Evolutionary conservation across 2,888 invertebrate species (phyloP), one percentile per base, ranked within the genome.

Genomic region (Noctua janthina): DNA sequence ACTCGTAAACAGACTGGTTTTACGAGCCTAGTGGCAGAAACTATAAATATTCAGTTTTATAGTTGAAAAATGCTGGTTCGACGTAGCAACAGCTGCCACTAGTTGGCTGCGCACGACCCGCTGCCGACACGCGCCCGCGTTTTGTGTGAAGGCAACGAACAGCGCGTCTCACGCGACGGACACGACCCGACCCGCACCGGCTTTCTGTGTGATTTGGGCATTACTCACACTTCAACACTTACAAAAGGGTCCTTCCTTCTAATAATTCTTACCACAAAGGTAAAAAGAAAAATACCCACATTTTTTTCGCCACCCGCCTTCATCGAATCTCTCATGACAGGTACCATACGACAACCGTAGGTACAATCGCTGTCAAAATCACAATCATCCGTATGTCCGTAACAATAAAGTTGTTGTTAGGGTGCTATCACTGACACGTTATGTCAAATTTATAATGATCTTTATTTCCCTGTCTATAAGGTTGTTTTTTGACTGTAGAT

Each of bases 341-440:
- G 68, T 23, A 78, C 86, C 84, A 81, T 13, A 39, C 78, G 10
- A 8, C 43, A 69, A 3, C 35, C 39, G 46, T 67, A 39, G 39
- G 56, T 71, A 29, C 62, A 29, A 7, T 39, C 64, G 35, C 64
- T 66, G 43, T 67, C 67, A 43, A 67, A 67, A 23, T 43, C 2
- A 67, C 43, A 43, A 11, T 67, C 13, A 66, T 39, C 43, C 43
- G 23, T 66, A 43, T 43, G 0, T 23, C 4, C 6, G 11, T 13
- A 13, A 1, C 43, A 13, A 67, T 43, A 67, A 39, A 23, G 23
- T 43, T 20, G 8, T 35, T 10, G 64, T 39, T 64, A 20, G 20
- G 1, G 4, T 35, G 35, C 10, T 39, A 39, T 66, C 4, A 66
- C 39, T 66, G 35, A 66, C 20, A 39, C 1, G 20, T 66, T 1